Evolutionary conservation across 2,888 invertebrate species (phyloP).

Genomic region (Melinaea menophilus): DNA sequence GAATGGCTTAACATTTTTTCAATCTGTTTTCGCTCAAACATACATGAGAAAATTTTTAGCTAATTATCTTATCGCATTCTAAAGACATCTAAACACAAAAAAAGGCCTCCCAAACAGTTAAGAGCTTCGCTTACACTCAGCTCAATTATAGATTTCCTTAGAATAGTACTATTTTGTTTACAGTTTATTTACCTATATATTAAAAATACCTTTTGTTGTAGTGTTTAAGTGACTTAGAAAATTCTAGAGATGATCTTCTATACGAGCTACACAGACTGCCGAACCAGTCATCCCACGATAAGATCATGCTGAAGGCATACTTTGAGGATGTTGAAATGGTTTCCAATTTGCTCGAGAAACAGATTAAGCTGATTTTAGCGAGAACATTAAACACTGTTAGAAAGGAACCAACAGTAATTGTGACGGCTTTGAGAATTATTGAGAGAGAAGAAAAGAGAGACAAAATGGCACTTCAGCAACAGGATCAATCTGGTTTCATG

Average conservation of each 20-base stretch:
- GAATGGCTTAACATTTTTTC: too few relatives aligned
- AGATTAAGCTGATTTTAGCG: slow-evolving; percentile 91
- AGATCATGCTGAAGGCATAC: slow-evolving; percentile 95
- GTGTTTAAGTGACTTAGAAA: slow-evolving; percentile 96
- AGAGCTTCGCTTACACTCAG: too few relatives aligned
- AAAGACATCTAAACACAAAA: too few relatives aligned
- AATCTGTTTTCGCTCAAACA: too few relatives aligned
- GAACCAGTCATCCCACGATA: slow-evolving; percentile 93
- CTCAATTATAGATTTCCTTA: too few relatives aligned
- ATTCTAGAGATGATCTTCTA: slow-evolving; percentile 96
- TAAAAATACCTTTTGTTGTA: slow-evolving; percentile 36
- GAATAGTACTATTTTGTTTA: background rate
- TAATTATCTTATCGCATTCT: too few relatives aligned
- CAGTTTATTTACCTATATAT: background rate
- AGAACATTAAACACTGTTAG: slow-evolving; percentile 95
- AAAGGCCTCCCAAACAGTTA: too few relatives aligned
- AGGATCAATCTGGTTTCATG: slow-evolving; percentile 90
- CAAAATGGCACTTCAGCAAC: slow-evolving; percentile 88
- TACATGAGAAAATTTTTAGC: too few relatives aligned
- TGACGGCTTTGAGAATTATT: slow-evolving; percentile 96
- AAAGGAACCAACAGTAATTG: slow-evolving; percentile 96
- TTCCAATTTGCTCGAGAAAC: slow-evolving; percentile 92
- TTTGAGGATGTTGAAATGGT: slow-evolving; percentile 96
- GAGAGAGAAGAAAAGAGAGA: slow-evolving; percentile 98
- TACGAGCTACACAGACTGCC: slow-evolving; percentile 96